Evolutionary conservation across 2,888 invertebrate species (phyloP).

Genomic region (Stramonita haemastoma): DNA sequence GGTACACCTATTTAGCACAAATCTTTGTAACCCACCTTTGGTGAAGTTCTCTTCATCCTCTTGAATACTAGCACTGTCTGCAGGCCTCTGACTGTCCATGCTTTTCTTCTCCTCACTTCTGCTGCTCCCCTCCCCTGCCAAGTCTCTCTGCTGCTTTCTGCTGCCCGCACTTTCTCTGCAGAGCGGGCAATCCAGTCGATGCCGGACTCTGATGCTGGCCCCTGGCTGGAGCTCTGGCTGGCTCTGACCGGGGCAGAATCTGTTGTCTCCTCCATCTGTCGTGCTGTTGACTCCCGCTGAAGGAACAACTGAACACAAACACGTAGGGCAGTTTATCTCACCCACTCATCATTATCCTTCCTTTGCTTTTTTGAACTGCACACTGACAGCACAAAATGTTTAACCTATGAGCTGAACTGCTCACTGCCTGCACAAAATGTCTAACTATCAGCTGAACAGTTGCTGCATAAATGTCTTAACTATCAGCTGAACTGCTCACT

Average conservation of each 20-base stretch:
- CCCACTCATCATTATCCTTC: too few species aligned
- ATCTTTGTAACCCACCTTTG: slow-evolving; percentile 84
- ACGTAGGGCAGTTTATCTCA: background rate
- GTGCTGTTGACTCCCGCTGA: slow-evolving; percentile 65
- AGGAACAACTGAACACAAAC: slow-evolving; percentile 63
- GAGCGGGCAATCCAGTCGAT: slow-evolving; percentile 74
- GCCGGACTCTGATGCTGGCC: slow-evolving; percentile 74
- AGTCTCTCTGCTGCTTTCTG: slow-evolving; percentile 46
- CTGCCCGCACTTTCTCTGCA: slow-evolving; percentile 55
- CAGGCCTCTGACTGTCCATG: slow-evolving; percentile 38
- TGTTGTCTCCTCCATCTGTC: slow-evolving; percentile 66
- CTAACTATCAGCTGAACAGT: too few species aligned
- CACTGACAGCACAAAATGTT: too few species aligned
- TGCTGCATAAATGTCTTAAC: too few species aligned
- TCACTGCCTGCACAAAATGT: too few species aligned
- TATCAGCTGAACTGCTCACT: too few species aligned
- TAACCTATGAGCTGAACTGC: too few species aligned
- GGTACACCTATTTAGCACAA: too few species aligned
- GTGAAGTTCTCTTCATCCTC: slow-evolving; percentile 94
- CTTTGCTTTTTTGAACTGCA: too few species aligned
- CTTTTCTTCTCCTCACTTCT: slow-evolving; percentile 40
- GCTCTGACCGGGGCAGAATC: slow-evolving; percentile 50
- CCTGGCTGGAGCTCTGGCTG: slow-evolving; percentile 66
- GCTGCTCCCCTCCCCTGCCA: slow-evolving; percentile 27
- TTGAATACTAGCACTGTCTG: slow-evolving; percentile 47